Evolutionary conservation across 2,797 vertebrate genomes (phyloP).

Genomic region (Chaenodraco wilsoni): DNA sequence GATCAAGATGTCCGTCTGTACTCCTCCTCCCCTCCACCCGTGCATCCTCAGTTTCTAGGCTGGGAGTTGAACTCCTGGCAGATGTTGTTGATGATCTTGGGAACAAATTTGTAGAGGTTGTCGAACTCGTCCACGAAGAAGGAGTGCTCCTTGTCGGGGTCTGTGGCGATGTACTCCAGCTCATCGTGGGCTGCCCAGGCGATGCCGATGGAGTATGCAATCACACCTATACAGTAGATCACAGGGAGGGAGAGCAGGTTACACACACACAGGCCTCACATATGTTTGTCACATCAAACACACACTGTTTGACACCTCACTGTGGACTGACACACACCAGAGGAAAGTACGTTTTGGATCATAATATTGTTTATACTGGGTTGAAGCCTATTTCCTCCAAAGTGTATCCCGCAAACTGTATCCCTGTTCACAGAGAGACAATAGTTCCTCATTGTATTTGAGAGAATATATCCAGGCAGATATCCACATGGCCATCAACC

Average conservation of each 20-base stretch:
- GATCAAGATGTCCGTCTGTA: neutral
- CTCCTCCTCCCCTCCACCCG: neutral
- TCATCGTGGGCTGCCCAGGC: slow-evolving; percentile 98
- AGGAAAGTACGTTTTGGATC: neutral
- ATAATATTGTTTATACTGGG: neutral
- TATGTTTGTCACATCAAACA: slow-evolving; percentile 32
- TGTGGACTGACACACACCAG: slow-evolving; percentile 28
- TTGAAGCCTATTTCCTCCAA: neutral
- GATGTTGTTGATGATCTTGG: slow-evolving; percentile 95
- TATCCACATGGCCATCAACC: too few species aligned
- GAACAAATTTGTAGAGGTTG: slow-evolving; percentile 90
- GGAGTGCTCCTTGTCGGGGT: slow-evolving; percentile 93
- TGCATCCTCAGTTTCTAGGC: slow-evolving; percentile 89
- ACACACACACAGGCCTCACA: slow-evolving; percentile 29
- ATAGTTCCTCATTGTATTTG: too few species aligned
- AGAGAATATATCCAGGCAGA: too few species aligned
- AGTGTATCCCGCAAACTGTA: too few species aligned
- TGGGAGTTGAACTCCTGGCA: slow-evolving; percentile 98
- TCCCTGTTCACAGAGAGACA: too few species aligned
- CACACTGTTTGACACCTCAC: slow-evolving; percentile 12
- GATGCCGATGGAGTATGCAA: slow-evolving; percentile 94
- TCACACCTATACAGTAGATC: slow-evolving; percentile 86
- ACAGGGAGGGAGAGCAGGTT: slow-evolving; percentile 24
- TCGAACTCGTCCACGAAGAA: slow-evolving; percentile 99
- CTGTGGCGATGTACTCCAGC: slow-evolving; percentile 94